A percentile compares a stretch with the other conserved stretches of the same genome.
Conservation (phyloP, 2,888 invertebrate species). For the Leucophora obtusa region DNA sequence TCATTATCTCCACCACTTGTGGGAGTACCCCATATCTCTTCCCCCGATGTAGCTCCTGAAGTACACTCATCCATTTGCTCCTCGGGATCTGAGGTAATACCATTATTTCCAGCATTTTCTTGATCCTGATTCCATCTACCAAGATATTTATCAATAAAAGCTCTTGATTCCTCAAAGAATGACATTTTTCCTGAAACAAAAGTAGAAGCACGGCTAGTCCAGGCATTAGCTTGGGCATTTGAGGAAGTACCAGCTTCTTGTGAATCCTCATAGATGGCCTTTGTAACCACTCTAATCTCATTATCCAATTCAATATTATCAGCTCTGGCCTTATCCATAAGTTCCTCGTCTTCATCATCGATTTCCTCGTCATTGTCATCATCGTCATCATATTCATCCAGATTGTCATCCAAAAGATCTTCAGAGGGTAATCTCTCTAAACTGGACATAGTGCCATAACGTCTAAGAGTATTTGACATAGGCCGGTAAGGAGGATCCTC, state of each 20-base stretch:
- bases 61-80: slow-evolving; percentile 86
- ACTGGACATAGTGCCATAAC: slow-evolving; percentile 87
- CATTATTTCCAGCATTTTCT: slow-evolving; percentile 45
- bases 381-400: slow-evolving; percentile 80
- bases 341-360: slow-evolving; percentile 65
- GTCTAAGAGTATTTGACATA: slow-evolving; percentile 79
- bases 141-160: slow-evolving; percentile 78
- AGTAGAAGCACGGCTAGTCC: slow-evolving; percentile 89
- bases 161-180: slow-evolving; percentile 82
- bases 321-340: slow-evolving; percentile 71
- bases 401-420: slow-evolving; percentile 71
- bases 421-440: slow-evolving; percentile 84
- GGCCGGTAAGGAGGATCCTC: slow-evolving; percentile 88
- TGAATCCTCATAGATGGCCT: slow-evolving; percentile 65
- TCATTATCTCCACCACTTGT: slow-evolving; percentile 91
- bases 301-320: slow-evolving; percentile 79
- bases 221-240: slow-evolving; percentile 75
- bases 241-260: slow-evolving; percentile 63
- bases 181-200: slow-evolving; percentile 91
- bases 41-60: slow-evolving; percentile 90
- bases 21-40: slow-evolving; percentile 93
- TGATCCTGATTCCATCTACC: slow-evolving; percentile 80
- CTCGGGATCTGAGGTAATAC: slow-evolving; percentile 79
- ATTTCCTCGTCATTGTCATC: slow-evolving; percentile 74
- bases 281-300: slow-evolving; percentile 68